Evolutionary conservation across 1,140 invertebrate genomes (phyloP).

Genomic region (Drosophila lacertosa): DNA sequence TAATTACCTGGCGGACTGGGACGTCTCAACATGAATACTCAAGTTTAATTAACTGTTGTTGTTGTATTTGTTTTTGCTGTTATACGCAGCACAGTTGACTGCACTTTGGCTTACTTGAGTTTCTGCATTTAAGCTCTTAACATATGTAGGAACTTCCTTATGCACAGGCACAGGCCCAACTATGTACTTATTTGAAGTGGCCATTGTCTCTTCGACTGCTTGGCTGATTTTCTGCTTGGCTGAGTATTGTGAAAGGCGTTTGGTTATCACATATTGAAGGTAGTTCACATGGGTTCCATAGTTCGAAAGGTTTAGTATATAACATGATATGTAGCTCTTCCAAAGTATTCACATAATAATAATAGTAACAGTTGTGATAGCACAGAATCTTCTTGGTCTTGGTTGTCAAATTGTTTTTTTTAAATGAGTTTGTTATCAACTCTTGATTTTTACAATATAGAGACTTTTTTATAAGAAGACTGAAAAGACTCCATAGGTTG

Average conservation of each 20-base stretch:
- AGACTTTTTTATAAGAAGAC: too few relatives aligned
- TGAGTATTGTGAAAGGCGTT: conserved; percentile 36
- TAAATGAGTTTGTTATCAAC: too few relatives aligned
- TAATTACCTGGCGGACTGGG: conserved; percentile 38
- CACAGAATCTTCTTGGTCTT: too few relatives aligned
- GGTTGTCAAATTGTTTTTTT: too few relatives aligned
- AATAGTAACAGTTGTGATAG: too few relatives aligned
- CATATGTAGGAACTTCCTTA: conserved; percentile 51
- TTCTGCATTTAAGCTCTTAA: conserved; percentile 1
- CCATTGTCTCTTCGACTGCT: conserved; percentile 3
- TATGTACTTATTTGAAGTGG: conserved; percentile 15
- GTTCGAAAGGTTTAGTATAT: too few relatives aligned
- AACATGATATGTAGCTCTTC: too few relatives aligned
- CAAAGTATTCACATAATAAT: too few relatives aligned
- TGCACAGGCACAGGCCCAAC: conserved; percentile 24
- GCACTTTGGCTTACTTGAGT: conserved; percentile 19
- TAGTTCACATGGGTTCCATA: conserved; percentile 1
- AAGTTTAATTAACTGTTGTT: conserved; percentile 22
- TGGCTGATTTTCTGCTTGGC: conserved; percentile 50
- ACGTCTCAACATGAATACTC: conserved; percentile 36
- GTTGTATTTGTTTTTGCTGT: neutral
- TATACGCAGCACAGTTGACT: conserved; percentile 31
- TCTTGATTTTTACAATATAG: too few relatives aligned
- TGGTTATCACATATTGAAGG: neutral
- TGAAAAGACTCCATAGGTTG: too few relatives aligned